phyloP scores from a whole-genome alignment of 2,797 vertebrate genomes.

The Crypturellus tataupa region DNA sequence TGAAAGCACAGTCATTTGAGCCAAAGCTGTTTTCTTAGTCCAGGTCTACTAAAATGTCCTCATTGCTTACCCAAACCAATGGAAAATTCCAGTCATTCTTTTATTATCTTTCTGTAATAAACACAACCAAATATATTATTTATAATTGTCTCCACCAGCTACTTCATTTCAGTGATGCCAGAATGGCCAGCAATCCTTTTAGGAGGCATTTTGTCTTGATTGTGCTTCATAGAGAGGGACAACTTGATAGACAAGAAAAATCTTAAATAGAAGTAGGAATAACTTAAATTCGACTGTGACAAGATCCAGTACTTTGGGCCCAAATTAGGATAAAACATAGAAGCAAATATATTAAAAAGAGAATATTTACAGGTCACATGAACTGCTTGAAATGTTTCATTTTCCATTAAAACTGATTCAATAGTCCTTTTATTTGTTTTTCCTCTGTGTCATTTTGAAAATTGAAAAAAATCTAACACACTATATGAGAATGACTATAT shows the following conservation, averaged over 20 bases:
- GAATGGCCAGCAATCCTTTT: neutral
- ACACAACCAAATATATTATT: slow-evolving; percentile 53
- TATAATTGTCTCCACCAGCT: slow-evolving; percentile 35
- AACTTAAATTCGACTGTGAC: slow-evolving; percentile 23
- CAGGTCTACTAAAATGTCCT: slow-evolving; percentile 45
- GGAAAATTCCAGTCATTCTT: slow-evolving; percentile 66
- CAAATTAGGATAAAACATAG: neutral
- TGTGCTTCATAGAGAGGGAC: neutral
- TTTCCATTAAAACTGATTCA: slow-evolving; percentile 46
- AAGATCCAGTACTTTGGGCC: slow-evolving; percentile 4
- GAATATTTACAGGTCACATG: slow-evolving; percentile 25
- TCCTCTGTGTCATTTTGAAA: slow-evolving; percentile 12
- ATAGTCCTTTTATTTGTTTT: slow-evolving; percentile 21
- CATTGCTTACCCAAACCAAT: slow-evolving; percentile 15
- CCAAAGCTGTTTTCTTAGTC: slow-evolving; percentile 13
- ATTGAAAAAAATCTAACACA: neutral
- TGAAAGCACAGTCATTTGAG: neutral
- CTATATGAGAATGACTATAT: neutral
- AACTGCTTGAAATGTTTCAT: slow-evolving; percentile 35
- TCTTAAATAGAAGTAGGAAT: neutral
- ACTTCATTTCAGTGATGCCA: slow-evolving; percentile 33
- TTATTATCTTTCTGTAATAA: slow-evolving; percentile 44
- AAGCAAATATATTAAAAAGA: neutral
- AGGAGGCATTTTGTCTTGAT: slow-evolving; percentile 27
- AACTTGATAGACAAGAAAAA: neutral